Evolutionary conservation across 2,797 vertebrate genomes (phyloP).

Genomic region (Sebastes hopkinsi): DNA sequence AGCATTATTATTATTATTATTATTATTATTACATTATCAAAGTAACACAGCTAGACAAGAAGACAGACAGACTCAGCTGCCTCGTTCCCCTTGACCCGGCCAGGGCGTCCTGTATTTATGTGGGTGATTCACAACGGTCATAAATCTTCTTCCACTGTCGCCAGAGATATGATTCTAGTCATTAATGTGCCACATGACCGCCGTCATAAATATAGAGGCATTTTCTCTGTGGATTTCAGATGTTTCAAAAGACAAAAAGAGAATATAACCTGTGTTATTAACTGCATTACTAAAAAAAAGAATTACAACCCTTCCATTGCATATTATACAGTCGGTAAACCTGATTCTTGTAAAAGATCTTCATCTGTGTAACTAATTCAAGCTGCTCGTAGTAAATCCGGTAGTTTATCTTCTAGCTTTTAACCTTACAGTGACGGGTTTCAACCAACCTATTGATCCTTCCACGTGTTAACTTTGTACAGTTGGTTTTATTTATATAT

Average conservation of each 20-base stretch:
- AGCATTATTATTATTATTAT: conserved; percentile 3
- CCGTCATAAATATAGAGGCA: conserved; percentile 38
- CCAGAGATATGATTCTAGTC: conserved; percentile 54
- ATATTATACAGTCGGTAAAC: neutral
- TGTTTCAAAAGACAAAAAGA: conserved; percentile 27
- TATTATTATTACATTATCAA: conserved; percentile 14
- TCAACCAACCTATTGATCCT: conserved; percentile 25
- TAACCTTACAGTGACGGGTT: neutral
- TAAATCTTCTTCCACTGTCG: conserved; percentile 56
- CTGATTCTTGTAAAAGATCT: conserved; percentile 2
- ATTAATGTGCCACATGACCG: conserved; percentile 56
- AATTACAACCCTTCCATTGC: neutral
- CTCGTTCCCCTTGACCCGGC: conserved; percentile 53
- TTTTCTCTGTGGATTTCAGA: conserved; percentile 30
- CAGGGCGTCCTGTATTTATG: conserved; percentile 35
- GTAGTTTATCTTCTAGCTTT: neutral
- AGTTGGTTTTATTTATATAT: conserved; percentile 44
- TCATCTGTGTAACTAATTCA: neutral
- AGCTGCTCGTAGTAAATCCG: neutral
- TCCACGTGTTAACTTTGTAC: neutral
- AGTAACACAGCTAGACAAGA: conserved; percentile 6
- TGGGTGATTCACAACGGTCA: conserved; percentile 25
- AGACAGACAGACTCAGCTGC: conserved; percentile 16
- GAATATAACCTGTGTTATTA: conserved; percentile 5
- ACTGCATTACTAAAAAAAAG: neutral